Percentiles rank a stretch among this genome's conserved stretches.
Evolutionary conservation across 2,797 vertebrate species (phyloP).

Genomic region (Neoniphon sammara): DNA sequence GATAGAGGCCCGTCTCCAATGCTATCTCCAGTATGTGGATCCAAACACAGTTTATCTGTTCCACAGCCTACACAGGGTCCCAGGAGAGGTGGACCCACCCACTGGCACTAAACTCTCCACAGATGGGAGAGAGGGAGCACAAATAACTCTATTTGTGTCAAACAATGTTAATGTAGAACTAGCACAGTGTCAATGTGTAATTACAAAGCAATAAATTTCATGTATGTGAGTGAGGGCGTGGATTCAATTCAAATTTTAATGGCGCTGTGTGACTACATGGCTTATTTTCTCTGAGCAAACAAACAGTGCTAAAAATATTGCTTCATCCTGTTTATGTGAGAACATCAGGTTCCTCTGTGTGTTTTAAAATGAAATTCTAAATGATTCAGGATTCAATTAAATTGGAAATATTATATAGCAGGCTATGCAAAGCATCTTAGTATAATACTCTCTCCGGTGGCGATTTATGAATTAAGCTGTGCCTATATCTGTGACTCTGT

Average conservation of each 20-base stretch:
- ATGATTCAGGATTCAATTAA: no score
- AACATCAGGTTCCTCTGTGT: no score
- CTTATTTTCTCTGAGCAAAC: no score
- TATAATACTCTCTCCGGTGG: background rate
- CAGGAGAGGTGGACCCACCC: constrained; percentile 51
- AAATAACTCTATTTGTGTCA: constrained; percentile 65
- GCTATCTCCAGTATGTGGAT: constrained; percentile 47
- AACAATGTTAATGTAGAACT: constrained; percentile 34
- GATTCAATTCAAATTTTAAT: no score
- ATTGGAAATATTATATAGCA: no score
- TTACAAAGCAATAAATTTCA: background rate
- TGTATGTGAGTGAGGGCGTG: background rate
- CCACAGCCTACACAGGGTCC: constrained; percentile 45
- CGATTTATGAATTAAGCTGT: background rate
- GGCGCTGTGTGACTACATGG: no score
- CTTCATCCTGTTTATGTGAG: no score
- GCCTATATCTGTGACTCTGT: background rate
- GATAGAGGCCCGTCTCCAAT: constrained; percentile 1
- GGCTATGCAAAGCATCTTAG: no score
- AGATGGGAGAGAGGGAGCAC: constrained; percentile 65
- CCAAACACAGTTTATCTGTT: constrained; percentile 62
- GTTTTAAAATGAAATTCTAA: no score
- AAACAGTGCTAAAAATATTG: no score
- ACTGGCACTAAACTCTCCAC: constrained; percentile 67
- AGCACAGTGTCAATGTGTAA: constrained; percentile 24